Percentiles rank a stretch among this genome's conserved stretches.
These are phyloP conservation scores for Philypnodon macrostomus DNA, from an alignment of 2,797 vertebrate genomes.

Conservation along the genomic window DNA sequence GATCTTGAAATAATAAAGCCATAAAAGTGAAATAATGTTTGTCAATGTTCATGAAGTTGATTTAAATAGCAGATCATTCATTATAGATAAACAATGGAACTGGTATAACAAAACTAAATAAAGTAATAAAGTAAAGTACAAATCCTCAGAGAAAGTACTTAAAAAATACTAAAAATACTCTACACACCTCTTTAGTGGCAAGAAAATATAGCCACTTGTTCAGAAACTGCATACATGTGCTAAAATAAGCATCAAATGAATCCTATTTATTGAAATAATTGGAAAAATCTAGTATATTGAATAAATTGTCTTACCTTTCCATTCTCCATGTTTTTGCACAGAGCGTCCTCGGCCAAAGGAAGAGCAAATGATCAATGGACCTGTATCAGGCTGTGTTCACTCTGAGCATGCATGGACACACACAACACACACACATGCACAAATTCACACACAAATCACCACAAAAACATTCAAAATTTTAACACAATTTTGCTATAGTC, in stretches of 20 bases:
- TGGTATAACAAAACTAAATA: background rate
- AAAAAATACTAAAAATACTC: too few species aligned
- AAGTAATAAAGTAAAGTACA: too few species aligned
- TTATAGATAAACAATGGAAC: background rate
- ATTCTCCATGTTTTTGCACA: constrained; percentile 57
- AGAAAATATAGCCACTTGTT: too few species aligned
- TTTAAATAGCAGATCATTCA: background rate
- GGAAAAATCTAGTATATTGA: background rate
- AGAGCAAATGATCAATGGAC: constrained; percentile 63
- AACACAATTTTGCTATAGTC: background rate
- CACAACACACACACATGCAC: background rate
- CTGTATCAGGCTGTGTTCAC: constrained; percentile 65
- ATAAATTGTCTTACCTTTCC: constrained; percentile 50
- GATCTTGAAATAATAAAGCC: background rate
- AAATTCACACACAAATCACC: background rate
- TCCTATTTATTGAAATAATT: too few species aligned
- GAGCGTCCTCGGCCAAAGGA: constrained; percentile 22
- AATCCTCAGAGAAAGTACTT: too few species aligned
- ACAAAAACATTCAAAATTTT: background rate
- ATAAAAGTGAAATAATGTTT: background rate
- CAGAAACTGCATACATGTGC: too few species aligned
- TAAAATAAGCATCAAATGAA: too few species aligned
- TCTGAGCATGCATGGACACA: constrained; percentile 14
- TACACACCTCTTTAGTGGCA: too few species aligned
- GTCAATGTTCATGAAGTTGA: constrained; percentile 3